Evolutionary conservation across 2,113 vertebrate genomes (phyloP).

Genomic region (Semnornis frantzii): DNA sequence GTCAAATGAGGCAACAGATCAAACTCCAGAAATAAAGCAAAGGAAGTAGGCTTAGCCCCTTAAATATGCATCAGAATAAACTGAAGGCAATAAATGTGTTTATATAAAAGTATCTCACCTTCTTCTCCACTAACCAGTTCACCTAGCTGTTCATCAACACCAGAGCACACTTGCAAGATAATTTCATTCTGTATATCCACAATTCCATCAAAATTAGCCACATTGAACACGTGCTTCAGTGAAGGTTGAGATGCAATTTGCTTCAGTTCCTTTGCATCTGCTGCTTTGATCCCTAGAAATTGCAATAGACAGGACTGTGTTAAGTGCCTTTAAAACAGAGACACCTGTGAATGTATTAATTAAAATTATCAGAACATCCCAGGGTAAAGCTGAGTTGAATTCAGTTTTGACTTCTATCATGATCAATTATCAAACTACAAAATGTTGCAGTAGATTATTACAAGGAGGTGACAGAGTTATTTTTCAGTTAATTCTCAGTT

Average conservation of each 20-base stretch:
- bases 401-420: neutral
- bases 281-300: slow-evolving; percentile 87
- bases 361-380: neutral
- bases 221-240: slow-evolving; percentile 83
- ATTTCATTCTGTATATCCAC: slow-evolving; percentile 85
- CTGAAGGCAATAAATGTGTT: neutral
- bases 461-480: neutral
- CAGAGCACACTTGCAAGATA: slow-evolving; percentile 87
- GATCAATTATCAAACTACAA: neutral
- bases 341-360: neutral
- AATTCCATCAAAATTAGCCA: slow-evolving; percentile 86
- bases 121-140: slow-evolving; percentile 89
- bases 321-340: neutral
- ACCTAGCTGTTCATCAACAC: slow-evolving; percentile 88
- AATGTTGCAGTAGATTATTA: neutral
- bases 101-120: slow-evolving; percentile 76
- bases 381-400: neutral
- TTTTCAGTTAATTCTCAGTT: no score
- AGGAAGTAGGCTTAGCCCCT: neutral
- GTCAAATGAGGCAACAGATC: neutral
- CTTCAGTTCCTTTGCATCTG: slow-evolving; percentile 88
- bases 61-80: neutral
- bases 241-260: slow-evolving; percentile 89
- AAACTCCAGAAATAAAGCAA: neutral
- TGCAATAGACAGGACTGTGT: neutral